A percentile compares a stretch with the other conserved stretches of the same genome.
Evolutionary conservation across 2,888 invertebrate genomes (phyloP).

Genomic region (Sinotaia quadrata): DNA sequence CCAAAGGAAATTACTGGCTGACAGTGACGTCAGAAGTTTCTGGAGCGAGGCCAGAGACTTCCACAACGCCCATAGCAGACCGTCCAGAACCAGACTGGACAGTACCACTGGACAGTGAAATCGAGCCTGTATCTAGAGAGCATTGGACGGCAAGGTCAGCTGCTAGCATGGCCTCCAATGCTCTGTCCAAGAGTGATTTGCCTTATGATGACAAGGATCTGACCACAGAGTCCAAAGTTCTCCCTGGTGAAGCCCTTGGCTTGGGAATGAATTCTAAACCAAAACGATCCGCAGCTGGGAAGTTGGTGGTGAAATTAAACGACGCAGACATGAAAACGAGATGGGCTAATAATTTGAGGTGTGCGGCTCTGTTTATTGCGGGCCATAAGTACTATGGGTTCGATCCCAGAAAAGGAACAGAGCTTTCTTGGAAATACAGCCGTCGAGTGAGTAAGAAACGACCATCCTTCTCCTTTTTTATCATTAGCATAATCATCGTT

Average conservation of each 20-base stretch:
- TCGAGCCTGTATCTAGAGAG: no score
- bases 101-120: no score
- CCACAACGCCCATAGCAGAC: no score
- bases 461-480: background rate
- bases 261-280: background rate
- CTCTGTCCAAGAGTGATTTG: no score
- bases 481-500: background rate
- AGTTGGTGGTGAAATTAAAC: background rate
- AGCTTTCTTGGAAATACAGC: background rate
- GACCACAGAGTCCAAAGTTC: no score
- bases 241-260: background rate
- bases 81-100: no score
- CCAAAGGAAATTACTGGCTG: no score
- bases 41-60: no score
- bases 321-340: background rate
- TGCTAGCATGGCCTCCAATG: no score
- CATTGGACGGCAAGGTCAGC: no score
- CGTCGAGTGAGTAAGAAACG: background rate
- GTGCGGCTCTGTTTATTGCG: background rate
- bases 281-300: background rate
- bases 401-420: background rate
- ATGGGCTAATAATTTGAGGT: background rate
- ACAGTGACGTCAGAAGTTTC: no score
- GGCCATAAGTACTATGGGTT: conserved; percentile 3
- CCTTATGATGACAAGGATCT: no score